phyloP scores from a whole-genome alignment of 2,888 invertebrate genomes.

The Stenichneumon culpator region DNA sequence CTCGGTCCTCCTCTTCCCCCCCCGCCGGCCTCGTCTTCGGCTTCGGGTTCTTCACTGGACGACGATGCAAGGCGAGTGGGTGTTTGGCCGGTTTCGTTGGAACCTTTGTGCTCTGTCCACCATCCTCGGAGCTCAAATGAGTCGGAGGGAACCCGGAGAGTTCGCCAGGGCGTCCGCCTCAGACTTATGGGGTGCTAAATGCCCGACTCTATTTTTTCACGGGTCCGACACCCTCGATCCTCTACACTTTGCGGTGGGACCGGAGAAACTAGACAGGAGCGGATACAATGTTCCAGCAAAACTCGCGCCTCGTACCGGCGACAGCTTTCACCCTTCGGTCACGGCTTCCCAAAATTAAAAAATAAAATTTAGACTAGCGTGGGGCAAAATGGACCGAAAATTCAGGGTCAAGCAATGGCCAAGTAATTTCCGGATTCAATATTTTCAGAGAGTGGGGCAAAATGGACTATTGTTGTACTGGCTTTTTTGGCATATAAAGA shows the following conservation, averaged over 20 bases:
- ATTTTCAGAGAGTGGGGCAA: no score
- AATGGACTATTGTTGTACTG: no score
- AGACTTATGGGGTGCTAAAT: slow-evolving; percentile 54
- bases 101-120: slow-evolving; percentile 57
- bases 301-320: neutral
- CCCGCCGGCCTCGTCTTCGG: neutral
- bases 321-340: neutral
- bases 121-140: slow-evolving; percentile 43
- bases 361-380: no score
- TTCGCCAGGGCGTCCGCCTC: slow-evolving; percentile 34
- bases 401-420: no score
- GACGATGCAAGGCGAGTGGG: slow-evolving; percentile 17
- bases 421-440: no score
- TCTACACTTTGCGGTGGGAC: slow-evolving; percentile 29
- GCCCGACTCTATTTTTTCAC: slow-evolving; percentile 45
- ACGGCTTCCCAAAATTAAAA: neutral
- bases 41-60: slow-evolving; percentile 14
- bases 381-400: no score
- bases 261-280: slow-evolving; percentile 54
- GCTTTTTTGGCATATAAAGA: no score
- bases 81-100: slow-evolving; percentile 52
- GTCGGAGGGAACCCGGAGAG: slow-evolving; percentile 35
- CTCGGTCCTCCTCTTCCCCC: slow-evolving; percentile 62
- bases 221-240: slow-evolving; percentile 30
- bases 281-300: slow-evolving; percentile 7